Conservation (phyloP, 2,113 vertebrate species). For the Empidonax traillii region DNA sequence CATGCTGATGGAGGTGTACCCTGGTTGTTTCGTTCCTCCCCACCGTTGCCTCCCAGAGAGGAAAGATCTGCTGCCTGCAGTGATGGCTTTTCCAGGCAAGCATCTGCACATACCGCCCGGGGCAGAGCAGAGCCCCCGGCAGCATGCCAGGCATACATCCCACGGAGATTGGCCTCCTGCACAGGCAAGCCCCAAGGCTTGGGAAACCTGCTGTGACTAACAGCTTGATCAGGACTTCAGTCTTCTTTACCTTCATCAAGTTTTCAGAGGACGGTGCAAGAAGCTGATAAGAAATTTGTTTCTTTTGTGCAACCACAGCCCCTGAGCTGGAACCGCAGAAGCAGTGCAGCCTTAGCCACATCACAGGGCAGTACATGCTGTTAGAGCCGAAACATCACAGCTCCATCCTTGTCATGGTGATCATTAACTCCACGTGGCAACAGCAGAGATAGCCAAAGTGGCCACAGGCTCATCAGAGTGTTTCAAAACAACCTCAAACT, state of each 20-base stretch:
- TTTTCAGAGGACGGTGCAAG: neutral
- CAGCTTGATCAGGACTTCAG: neutral
- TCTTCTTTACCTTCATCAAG: neutral
- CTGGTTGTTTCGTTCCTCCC: neutral
- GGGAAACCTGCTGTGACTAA: neutral
- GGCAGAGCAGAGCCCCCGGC: neutral
- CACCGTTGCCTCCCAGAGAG: neutral
- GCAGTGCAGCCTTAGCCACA: neutral
- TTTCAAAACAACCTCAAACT: neutral
- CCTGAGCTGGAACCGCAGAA: neutral
- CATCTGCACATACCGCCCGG: rapidly evolving
- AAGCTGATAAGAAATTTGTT: neutral
- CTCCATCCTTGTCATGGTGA: neutral
- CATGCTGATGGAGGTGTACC: rapidly evolving
- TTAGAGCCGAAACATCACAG: neutral
- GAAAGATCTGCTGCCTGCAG: neutral
- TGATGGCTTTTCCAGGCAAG: neutral
- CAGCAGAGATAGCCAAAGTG: neutral
- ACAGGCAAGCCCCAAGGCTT: neutral
- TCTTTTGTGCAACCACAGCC: neutral
- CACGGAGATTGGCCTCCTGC: neutral
- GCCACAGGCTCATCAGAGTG: neutral
- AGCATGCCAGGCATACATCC: neutral
- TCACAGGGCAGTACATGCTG: neutral
- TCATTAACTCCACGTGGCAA: neutral